A percentile compares a stretch with the other conserved stretches of the same genome.
These are phyloP conservation scores for Atlantisia rogersi DNA, from an alignment of 2,113 vertebrate species.

Conservation along the genomic window DNA sequence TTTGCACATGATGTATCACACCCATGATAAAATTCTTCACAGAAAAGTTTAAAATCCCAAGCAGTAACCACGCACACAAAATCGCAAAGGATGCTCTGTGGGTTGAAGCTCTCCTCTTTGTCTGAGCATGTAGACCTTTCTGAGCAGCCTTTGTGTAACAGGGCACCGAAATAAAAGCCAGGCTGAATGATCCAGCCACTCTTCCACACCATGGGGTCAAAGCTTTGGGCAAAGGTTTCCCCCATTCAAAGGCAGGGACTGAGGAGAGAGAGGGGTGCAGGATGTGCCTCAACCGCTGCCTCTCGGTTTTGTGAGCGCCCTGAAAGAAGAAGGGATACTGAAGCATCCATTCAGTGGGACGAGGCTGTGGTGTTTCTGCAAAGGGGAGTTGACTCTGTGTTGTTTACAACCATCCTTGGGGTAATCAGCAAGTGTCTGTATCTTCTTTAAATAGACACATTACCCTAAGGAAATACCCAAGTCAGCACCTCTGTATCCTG, in stretches of 20 bases:
- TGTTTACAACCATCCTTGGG: slow-evolving; percentile 13
- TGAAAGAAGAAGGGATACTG: not conserved
- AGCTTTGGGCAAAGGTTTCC: slow-evolving; percentile 2
- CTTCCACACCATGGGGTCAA: not conserved
- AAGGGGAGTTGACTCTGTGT: not conserved
- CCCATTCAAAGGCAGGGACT: not conserved
- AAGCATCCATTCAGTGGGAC: not conserved
- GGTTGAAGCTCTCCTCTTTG: not conserved
- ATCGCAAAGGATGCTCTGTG: not conserved
- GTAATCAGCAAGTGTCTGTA: slow-evolving; percentile 26
- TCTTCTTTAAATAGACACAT: slow-evolving; percentile 48
- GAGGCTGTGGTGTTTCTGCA: not conserved
- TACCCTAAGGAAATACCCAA: slow-evolving; percentile 49
- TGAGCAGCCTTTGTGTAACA: not conserved
- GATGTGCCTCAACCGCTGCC: not conserved
- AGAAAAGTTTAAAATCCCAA: slow-evolving; percentile 12
- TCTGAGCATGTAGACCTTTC: not conserved
- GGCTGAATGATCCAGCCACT: not conserved
- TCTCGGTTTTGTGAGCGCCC: fast-evolving
- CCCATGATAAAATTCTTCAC: slow-evolving; percentile 14
- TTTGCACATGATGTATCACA: slow-evolving; percentile 35
- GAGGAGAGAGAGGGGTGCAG: not conserved
- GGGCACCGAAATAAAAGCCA: not conserved
- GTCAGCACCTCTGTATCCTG: slow-evolving; percentile 69
- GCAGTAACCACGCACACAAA: not conserved